Evolutionary conservation across 1,140 invertebrate species (phyloP).

Genomic region (Octopus sinensis): DNA sequence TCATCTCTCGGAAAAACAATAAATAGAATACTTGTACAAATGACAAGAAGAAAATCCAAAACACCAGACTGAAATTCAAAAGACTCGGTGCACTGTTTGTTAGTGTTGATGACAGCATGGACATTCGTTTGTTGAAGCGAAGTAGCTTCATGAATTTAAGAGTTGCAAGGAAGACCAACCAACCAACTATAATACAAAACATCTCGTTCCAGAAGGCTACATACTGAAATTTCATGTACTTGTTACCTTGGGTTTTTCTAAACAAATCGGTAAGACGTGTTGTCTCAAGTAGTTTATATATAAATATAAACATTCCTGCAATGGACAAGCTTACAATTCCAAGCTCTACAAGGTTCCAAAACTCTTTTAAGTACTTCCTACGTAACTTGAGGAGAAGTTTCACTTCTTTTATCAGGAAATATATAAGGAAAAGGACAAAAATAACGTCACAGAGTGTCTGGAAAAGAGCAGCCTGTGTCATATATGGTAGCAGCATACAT

Average conservation of each 20-base stretch:
- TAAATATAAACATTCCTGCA: conserved; percentile 53
- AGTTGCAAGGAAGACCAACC: conserved; percentile 60
- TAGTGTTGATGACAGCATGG: conserved; percentile 55
- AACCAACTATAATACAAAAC: conserved; percentile 59
- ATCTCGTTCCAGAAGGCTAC: conserved; percentile 59
- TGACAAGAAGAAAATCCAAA: conserved; percentile 55
- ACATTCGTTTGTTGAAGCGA: conserved; percentile 62
- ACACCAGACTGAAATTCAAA: conserved; percentile 56
- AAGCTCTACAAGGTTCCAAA: conserved; percentile 60
- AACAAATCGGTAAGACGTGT: conserved; percentile 54
- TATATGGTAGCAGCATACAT: conserved; percentile 49
- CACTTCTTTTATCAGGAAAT: conserved; percentile 57
- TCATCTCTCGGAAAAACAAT: conserved; percentile 56
- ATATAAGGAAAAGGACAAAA: conserved; percentile 57
- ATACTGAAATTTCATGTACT: conserved; percentile 61
- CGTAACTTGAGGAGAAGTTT: conserved; percentile 34
- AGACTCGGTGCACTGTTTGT: conserved; percentile 46
- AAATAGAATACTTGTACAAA: conserved; percentile 61
- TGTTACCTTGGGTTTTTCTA: conserved; percentile 57
- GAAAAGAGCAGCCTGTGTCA: conserved; percentile 44
- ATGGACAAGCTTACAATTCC: conserved; percentile 56
- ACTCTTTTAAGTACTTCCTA: conserved; percentile 52
- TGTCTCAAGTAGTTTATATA: conserved; percentile 53
- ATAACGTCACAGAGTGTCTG: conserved; percentile 48
- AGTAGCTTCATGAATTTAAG: conserved; percentile 62